These are phyloP conservation scores for Chloroceryle aenea DNA, from an alignment of 2,113 vertebrate species.

Conservation along the genomic window DNA sequence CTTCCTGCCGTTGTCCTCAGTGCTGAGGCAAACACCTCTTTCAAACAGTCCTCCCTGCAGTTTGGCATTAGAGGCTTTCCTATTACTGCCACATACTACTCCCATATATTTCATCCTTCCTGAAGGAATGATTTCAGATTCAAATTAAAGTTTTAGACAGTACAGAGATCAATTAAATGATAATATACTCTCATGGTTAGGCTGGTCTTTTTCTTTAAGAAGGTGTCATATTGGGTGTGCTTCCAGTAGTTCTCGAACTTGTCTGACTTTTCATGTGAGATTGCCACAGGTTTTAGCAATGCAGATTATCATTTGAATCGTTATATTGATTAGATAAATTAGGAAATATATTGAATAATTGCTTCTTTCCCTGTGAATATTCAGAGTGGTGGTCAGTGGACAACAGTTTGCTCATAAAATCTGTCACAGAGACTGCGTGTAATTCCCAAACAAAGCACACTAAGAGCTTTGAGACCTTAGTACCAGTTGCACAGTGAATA, in stretches of 20 bases:
- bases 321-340: not conserved
- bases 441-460: not conserved
- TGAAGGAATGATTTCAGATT: not conserved
- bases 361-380: not conserved
- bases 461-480: not conserved
- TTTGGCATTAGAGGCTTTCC: not conserved
- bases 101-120: not conserved
- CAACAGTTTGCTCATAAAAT: not conserved
- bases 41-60: not conserved
- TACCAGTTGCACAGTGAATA: not conserved
- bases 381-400: not conserved
- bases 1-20: slow-evolving; percentile 33
- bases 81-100: not conserved
- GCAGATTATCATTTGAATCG: not conserved
- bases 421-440: not conserved
- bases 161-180: slow-evolving; percentile 12
- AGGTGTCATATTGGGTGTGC: not conserved
- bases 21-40: not conserved
- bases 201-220: not conserved
- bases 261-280: not conserved
- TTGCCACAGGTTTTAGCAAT: not conserved
- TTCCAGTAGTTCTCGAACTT: not conserved
- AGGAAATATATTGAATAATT: not conserved
- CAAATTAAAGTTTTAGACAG: not conserved
- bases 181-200: not conserved